Base-by-base conservation (phyloP, 2,888 invertebrate species). In the Trichogramma dendrolimi region DNA sequence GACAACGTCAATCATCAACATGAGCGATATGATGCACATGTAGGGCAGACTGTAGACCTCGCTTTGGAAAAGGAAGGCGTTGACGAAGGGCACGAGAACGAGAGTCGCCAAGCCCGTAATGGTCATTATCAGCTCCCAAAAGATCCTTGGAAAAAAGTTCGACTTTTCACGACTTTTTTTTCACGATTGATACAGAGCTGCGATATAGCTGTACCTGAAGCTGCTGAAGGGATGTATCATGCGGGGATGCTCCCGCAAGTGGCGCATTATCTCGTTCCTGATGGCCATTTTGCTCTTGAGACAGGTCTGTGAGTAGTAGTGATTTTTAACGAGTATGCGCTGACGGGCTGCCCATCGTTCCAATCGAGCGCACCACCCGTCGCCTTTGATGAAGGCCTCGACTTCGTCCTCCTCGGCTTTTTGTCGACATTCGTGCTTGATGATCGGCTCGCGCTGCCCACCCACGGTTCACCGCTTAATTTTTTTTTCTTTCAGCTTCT, bases 211-310 rank as follows among this genome's bases (percentile, higher is more conserved):
- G 53, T 67, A 77, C 79, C 74, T 72, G 53, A 79, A 70, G 38
- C 68, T 66, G 65, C 81, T 80, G n/a, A 79, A 80, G 0, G 81
- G 81, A 70, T 81, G 79, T 55, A 81, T 74, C 71, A 79, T 78
- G 27, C 70, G 72, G 0, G 72, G 73, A 65, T 77, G 69, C 6
- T 70, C 62, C 40, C 69, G 69, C 4, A 80, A 65, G 52, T 81
- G 80, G 11, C 73, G 71, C 11, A 63, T 71, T 57, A 78, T 79
- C 68, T 81, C 80, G 48, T 71, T 72, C 63, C 73, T 73, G 38
- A 80, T 72, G 2, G 75, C 74, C 1, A 72, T 72, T 6, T 72
- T 71, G 60, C 80, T 81, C 75, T 73, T 73, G 47, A 76, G 59
- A 41, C 68, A 72, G 58, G 69, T 71, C 48, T 67, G 67, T 1